These are phyloP conservation scores for Drosophila guanche DNA, from an alignment of 1,140 invertebrate species.

Conservation along the genomic window DNA sequence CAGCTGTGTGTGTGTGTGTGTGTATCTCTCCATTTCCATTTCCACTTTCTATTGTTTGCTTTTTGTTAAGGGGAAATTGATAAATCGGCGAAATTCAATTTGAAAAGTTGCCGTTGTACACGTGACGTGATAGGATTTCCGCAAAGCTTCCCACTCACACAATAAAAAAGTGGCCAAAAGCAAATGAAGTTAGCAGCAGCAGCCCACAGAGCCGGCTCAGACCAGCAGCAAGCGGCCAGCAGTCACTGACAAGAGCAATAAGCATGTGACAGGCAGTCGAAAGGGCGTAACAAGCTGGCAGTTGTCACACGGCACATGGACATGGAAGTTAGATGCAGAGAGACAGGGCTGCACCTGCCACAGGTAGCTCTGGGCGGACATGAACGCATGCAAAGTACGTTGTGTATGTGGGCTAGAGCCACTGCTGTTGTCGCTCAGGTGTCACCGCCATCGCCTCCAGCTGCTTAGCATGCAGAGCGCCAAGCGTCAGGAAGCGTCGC, in stretches of 20 bases:
- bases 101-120: constrained; percentile 47
- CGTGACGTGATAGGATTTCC: constrained; percentile 46
- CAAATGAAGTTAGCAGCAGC: background rate
- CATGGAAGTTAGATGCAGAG: constrained; percentile 3
- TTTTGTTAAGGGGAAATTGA: constrained; percentile 42
- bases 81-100: constrained; percentile 73
- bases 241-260: constrained; percentile 62
- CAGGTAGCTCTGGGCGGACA: constrained; percentile 16
- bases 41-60: constrained; percentile 71
- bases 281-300: constrained; percentile 76
- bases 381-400: constrained; percentile 17
- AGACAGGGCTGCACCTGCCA: constrained; percentile 61
- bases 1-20: background rate
- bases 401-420: constrained; percentile 52
- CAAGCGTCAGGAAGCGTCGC: constrained; percentile 62
- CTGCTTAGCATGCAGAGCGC: constrained; percentile 75
- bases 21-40: constrained; percentile 31
- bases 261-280: constrained; percentile 62
- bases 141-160: constrained; percentile 26
- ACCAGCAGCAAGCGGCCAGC: constrained; percentile 11
- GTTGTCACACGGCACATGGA: constrained; percentile 50
- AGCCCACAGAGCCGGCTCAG: constrained; percentile 6
- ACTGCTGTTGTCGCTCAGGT: constrained; percentile 55
- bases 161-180: constrained; percentile 10
- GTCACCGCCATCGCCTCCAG: constrained; percentile 60